phyloP scores from a whole-genome alignment of 2,888 invertebrate genomes.

The Drosophila neotestacea region DNA sequence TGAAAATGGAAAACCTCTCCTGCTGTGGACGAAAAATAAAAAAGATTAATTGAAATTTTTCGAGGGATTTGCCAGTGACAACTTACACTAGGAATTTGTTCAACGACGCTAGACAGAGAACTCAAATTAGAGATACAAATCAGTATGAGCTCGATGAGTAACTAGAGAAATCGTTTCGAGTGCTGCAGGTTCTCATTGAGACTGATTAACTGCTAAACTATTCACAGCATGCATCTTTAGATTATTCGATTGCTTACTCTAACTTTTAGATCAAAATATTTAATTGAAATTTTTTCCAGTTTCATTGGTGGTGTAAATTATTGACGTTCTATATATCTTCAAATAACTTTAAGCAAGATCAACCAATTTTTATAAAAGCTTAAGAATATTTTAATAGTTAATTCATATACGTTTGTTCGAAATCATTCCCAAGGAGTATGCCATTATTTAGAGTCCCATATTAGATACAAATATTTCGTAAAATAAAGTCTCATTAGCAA shows the following conservation, averaged over 20 bases:
- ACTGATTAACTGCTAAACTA: background rate
- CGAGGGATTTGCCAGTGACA: constrained; percentile 54
- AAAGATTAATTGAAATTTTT: constrained; percentile 65
- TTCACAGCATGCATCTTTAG: background rate
- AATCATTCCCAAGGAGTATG: no score
- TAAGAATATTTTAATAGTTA: background rate
- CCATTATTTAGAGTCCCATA: no score
- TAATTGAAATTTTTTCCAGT: no score
- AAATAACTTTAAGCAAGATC: no score
- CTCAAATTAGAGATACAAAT: constrained; percentile 38
- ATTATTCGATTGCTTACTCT: background rate
- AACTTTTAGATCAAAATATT: background rate
- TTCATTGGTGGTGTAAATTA: no score
- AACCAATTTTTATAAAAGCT: background rate
- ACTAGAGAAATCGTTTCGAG: background rate
- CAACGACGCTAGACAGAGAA: constrained; percentile 26
- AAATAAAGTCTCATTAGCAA: no score
- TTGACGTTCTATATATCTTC: no score
- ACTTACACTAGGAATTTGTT: constrained; percentile 51
- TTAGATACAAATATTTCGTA: no score
- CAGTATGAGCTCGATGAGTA: constrained; percentile 23
- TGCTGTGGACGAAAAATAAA: constrained; percentile 41
- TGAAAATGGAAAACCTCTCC: constrained; percentile 39
- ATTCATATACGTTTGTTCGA: background rate
- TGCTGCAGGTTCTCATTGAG: background rate